A percentile compares a stretch with the other conserved stretches of the same genome.
These are phyloP conservation scores for Dryobotodes eremita DNA, from an alignment of 2,888 invertebrate species.

Conservation along the genomic window DNA sequence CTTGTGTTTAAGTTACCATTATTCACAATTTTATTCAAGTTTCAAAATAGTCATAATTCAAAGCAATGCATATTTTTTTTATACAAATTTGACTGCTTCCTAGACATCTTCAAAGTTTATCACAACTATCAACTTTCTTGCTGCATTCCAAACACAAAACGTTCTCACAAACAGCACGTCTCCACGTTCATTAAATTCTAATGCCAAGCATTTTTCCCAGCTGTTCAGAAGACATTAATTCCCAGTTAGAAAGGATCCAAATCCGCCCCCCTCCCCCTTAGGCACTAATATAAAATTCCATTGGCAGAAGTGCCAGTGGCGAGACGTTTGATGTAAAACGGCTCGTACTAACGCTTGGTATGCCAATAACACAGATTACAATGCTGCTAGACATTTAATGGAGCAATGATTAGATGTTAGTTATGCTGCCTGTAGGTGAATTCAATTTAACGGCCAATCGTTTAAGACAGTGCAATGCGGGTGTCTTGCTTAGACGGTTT, in stretches of 20 bases:
- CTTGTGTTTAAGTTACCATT: too few species aligned
- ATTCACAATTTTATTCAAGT: too few species aligned
- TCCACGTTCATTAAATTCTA: slow-evolving; percentile 35
- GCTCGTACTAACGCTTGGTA: slow-evolving; percentile 52
- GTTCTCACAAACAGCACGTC: slow-evolving; percentile 11
- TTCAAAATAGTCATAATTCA: too few species aligned
- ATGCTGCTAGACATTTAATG: slow-evolving; percentile 49
- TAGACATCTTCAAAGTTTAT: too few species aligned
- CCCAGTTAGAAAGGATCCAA: slow-evolving; percentile 51
- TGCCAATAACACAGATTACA: slow-evolving; percentile 64
- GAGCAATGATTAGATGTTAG: slow-evolving; percentile 55
- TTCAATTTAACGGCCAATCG: slow-evolving; percentile 47
- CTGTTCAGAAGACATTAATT: slow-evolving; percentile 61
- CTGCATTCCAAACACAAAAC: slow-evolving; percentile 1
- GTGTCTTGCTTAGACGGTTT: not conserved
- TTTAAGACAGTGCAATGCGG: slow-evolving; percentile 26
- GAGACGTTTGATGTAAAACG: slow-evolving; percentile 58
- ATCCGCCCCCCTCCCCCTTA: slow-evolving; percentile 42
- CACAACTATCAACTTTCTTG: too few species aligned
- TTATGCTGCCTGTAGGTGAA: slow-evolving; percentile 42
- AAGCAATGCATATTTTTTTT: too few species aligned
- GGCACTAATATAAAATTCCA: slow-evolving; percentile 63
- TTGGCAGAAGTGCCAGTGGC: slow-evolving; percentile 56
- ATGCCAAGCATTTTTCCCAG: slow-evolving; percentile 35
- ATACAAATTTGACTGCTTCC: too few species aligned